Percentiles rank a stretch among this genome's conserved stretches.
Conservation (phyloP, 2,888 invertebrate species). For the Tipula confusa region DNA sequence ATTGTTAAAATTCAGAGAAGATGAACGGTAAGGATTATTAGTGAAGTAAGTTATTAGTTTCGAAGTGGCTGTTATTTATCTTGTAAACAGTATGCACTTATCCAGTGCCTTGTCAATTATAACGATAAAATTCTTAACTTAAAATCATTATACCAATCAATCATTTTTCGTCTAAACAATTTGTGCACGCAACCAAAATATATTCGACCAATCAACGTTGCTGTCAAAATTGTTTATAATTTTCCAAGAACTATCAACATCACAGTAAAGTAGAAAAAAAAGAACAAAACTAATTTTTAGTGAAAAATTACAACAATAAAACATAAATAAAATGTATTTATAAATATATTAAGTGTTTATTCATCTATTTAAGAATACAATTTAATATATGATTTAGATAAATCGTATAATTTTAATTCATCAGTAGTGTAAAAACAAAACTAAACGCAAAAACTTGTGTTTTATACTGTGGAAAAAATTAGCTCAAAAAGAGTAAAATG, state of each 20-base stretch:
- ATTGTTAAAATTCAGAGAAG: background rate
- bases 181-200: background rate
- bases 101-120: background rate
- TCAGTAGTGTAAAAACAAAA: background rate
- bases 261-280: background rate
- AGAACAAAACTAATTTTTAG: background rate
- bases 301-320: background rate
- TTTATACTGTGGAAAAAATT: background rate
- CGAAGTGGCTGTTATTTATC: background rate
- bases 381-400: background rate
- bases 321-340: background rate
- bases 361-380: background rate
- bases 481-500: background rate
- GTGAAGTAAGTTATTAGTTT: too few relatives aligned
- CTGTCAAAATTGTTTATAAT: constrained; percentile 12
- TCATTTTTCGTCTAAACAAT: background rate
- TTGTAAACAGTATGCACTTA: background rate
- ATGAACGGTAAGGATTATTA: too few relatives aligned
- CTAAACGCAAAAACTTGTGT: background rate
- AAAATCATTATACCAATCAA: background rate
- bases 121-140: background rate
- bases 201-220: background rate
- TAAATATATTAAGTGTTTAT: background rate
- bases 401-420: background rate
- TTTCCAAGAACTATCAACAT: constrained; percentile 13